phyloP scores from a whole-genome alignment of 1,140 invertebrate genomes.

The Tyrophagus putrescentiae region DNA sequence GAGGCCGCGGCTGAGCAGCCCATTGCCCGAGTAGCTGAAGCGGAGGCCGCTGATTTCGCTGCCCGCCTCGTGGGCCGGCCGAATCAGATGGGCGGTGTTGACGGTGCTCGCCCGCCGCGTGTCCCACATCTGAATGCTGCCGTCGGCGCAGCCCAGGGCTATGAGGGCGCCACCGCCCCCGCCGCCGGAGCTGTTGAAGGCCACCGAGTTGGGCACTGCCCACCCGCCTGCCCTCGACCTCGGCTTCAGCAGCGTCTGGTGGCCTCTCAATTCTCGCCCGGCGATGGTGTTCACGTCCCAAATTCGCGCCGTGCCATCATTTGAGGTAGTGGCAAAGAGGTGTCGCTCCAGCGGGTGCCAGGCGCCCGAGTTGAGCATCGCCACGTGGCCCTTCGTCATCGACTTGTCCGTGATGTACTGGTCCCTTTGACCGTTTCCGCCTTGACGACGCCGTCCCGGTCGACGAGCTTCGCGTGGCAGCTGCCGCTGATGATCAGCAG shows the following conservation, averaged over 20 bases:
- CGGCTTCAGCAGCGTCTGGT: slow-evolving; percentile 76
- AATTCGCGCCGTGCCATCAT: slow-evolving; percentile 60
- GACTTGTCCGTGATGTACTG: slow-evolving; percentile 91
- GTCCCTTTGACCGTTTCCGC: slow-evolving; percentile 86
- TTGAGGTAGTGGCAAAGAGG: slow-evolving; percentile 84
- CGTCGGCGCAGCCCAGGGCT: slow-evolving; percentile 80
- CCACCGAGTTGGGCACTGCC: slow-evolving; percentile 67
- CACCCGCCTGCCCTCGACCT: slow-evolving; percentile 71
- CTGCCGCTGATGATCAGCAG: slow-evolving; percentile 87
- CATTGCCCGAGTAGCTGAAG: slow-evolving; percentile 72
- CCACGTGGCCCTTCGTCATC: slow-evolving; percentile 87
- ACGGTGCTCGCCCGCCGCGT: slow-evolving; percentile 48
- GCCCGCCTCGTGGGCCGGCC: slow-evolving; percentile 64
- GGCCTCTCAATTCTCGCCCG: slow-evolving; percentile 34
- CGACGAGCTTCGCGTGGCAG: slow-evolving; percentile 70
- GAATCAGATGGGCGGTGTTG: slow-evolving; percentile 57
- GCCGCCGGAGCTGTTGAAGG: slow-evolving; percentile 54
- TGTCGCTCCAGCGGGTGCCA: slow-evolving; percentile 84
- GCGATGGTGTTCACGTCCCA: slow-evolving; percentile 53
- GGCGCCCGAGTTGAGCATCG: slow-evolving; percentile 68
- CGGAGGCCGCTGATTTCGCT: slow-evolving; percentile 64
- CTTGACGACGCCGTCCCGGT: slow-evolving; percentile 88
- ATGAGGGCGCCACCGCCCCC: slow-evolving; percentile 76
- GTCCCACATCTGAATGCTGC: slow-evolving; percentile 96
- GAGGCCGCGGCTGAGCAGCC: slow-evolving; percentile 62